Conservation (phyloP, 2,797 vertebrate species). For the Limosa lapponica region DNA sequence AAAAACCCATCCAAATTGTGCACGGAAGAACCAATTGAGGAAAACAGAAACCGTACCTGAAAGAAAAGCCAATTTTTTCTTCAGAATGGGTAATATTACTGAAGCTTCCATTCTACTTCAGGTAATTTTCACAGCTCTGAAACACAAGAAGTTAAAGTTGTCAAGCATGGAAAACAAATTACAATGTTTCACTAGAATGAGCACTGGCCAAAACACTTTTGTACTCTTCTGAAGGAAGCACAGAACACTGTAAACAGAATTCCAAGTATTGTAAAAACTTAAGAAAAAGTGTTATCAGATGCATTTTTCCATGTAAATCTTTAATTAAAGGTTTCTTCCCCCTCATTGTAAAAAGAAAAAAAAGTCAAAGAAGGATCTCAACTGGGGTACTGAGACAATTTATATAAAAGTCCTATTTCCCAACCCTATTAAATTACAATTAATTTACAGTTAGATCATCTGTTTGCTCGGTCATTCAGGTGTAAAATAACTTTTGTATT, state of each 20-base stretch:
- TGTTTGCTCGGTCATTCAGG: neutral
- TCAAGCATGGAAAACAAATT: slow-evolving; percentile 11
- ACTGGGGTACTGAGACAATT: neutral
- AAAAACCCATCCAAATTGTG: neutral
- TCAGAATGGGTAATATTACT: slow-evolving; percentile 90
- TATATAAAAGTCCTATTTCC: neutral
- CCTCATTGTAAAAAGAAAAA: rapidly evolving
- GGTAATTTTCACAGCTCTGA: slow-evolving; percentile 64
- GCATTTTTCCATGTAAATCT: neutral
- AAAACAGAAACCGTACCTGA: slow-evolving; percentile 84
- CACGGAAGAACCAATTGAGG: neutral
- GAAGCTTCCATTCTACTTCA: slow-evolving; percentile 89
- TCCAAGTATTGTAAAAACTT: neutral
- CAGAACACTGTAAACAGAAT: neutral
- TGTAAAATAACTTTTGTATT: neutral
- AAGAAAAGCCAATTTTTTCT: slow-evolving; percentile 96
- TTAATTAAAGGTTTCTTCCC: neutral
- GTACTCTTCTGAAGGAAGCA: neutral
- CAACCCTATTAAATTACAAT: neutral
- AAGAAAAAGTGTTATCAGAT: neutral
- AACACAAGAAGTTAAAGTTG: slow-evolving; percentile 65
- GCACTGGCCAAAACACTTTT: neutral
- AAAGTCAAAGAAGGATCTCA: neutral
- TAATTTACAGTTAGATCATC: neutral
- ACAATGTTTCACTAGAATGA: neutral